phyloP scores from a whole-genome alignment of 2,797 vertebrate genomes.

The Intellagama lesueurii region DNA sequence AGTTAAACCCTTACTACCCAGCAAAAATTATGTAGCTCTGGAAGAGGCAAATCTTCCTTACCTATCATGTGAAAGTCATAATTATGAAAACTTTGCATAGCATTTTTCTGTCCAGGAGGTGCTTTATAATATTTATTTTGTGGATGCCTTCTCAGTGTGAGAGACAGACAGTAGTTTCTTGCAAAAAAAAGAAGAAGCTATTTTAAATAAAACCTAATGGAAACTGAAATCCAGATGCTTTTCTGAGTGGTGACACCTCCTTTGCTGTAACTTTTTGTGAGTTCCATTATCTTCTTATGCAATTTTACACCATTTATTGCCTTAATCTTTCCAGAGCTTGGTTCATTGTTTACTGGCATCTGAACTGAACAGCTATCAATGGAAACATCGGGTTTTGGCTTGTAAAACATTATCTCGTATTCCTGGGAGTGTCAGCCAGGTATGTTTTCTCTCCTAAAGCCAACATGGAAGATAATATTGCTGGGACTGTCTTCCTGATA shows the following conservation, averaged over 20 bases:
- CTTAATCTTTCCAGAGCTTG: constrained; percentile 70
- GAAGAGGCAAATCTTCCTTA: neutral
- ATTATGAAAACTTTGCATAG: neutral
- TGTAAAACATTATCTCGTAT: constrained; percentile 76
- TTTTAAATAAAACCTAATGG: neutral
- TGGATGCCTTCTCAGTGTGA: neutral
- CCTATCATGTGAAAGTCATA: neutral
- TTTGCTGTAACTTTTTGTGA: neutral
- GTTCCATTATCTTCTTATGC: neutral
- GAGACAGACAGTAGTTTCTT: neutral
- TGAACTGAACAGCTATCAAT: constrained; percentile 78
- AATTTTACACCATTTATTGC: neutral
- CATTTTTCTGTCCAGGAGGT: neutral
- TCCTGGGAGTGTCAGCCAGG: constrained; percentile 72
- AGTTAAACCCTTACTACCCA: neutral
- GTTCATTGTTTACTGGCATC: constrained; percentile 79
- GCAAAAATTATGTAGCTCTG: neutral
- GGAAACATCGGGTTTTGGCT: constrained; percentile 73
- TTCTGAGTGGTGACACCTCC: neutral
- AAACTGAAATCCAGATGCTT: neutral
- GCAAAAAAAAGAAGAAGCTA: neutral
- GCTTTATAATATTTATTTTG: neutral
- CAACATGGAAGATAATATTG: constrained; percentile 8
- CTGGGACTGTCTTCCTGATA: neutral
- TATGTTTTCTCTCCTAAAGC: constrained; percentile 56